These are phyloP conservation scores for Andrena bicolor DNA, from an alignment of 2,888 invertebrate genomes.

Conservation along the genomic window DNA sequence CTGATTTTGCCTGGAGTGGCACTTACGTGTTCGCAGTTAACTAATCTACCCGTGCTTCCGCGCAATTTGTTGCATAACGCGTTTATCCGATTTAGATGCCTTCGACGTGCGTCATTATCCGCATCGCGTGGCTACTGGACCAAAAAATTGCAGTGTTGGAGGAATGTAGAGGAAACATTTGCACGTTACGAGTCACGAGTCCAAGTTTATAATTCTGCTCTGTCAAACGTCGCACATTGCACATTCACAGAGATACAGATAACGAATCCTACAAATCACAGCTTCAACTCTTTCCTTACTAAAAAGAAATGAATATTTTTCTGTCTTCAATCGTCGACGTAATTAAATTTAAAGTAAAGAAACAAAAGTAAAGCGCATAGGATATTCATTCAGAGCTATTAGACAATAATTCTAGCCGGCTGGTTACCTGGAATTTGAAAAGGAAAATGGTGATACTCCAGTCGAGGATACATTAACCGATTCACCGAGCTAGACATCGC, in stretches of 20 bases:
- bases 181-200: conserved; percentile 1
- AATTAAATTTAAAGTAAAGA: too few species aligned
- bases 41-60: conserved; percentile 43
- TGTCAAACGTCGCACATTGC: neutral
- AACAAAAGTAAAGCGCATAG: neutral
- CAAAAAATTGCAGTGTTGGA: conserved; percentile 33
- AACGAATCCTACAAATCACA: too few species aligned
- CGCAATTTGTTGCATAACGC: conserved; percentile 46
- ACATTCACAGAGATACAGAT: too few species aligned
- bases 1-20: neutral
- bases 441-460: neutral
- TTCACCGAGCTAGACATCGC: conserved; percentile 1
- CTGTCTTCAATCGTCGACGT: too few species aligned
- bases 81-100: conserved; percentile 41
- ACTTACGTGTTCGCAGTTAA: conserved; percentile 16
- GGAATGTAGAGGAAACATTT: neutral
- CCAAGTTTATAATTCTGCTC: neutral
- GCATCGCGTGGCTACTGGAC: conserved; percentile 34
- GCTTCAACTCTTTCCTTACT: too few species aligned
- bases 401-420: neutral
- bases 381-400: neutral
- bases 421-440: neutral
- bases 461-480: conserved; percentile 12
- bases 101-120: conserved; percentile 38
- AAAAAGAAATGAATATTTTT: too few species aligned